phyloP scores from a whole-genome alignment of 2,797 vertebrate species.

The Cyclura pinguis region DNA sequence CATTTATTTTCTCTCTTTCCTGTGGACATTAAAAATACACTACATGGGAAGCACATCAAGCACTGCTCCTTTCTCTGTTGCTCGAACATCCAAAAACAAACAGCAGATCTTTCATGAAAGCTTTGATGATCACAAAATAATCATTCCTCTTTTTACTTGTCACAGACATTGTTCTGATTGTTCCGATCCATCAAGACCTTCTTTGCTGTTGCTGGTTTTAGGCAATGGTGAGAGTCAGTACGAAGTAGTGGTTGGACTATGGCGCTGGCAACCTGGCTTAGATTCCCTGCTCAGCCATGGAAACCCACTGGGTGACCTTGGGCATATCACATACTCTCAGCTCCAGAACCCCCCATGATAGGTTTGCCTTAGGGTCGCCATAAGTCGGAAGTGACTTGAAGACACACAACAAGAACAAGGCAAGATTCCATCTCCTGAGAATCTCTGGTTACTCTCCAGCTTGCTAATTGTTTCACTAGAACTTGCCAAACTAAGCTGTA shows the following conservation, averaged over 20 bases:
- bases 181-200: not conserved
- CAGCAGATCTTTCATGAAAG: not conserved
- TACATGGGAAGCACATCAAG: not conserved
- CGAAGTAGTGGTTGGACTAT: no score
- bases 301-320: no score
- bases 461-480: conserved; percentile 5
- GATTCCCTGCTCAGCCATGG: no score
- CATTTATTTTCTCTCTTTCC: not conserved
- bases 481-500: not conserved
- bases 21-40: not conserved
- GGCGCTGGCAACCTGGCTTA: no score
- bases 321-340: no score
- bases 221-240: no score
- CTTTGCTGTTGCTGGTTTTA: not conserved
- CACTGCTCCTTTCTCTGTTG: not conserved
- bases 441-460: not conserved
- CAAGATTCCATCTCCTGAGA: not conserved
- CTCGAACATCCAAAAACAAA: not conserved
- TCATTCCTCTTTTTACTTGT: not conserved
- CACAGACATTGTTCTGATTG: not conserved
- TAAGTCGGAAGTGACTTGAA: no score
- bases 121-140: not conserved
- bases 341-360: no score
- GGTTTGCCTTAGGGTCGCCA: no score
- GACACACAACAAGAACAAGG: no score